A percentile compares a stretch with the other conserved stretches of the same genome.
phyloP scores from a whole-genome alignment of 2,888 invertebrate species.

The Sycophila texana region DNA sequence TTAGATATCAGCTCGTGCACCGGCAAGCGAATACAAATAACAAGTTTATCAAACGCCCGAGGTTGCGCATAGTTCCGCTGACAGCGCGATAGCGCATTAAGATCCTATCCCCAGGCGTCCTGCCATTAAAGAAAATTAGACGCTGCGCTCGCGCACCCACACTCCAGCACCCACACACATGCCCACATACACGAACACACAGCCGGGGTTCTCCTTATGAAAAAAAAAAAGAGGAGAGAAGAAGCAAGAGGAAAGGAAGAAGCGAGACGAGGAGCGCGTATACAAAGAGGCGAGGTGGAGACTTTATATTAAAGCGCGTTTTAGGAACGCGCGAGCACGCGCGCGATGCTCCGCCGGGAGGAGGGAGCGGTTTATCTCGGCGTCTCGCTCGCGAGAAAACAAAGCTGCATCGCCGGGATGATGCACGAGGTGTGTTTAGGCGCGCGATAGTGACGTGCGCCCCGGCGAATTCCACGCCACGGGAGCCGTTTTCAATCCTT shows the following conservation, averaged over 20 bases:
- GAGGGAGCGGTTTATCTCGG: constrained; percentile 31
- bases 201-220: neutral
- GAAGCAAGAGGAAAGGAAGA: constrained; percentile 9
- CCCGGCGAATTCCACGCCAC: constrained; percentile 63
- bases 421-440: constrained; percentile 76
- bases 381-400: constrained; percentile 62
- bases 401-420: constrained; percentile 67
- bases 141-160: neutral
- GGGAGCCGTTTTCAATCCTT: constrained; percentile 71
- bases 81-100: constrained; percentile 24
- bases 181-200: neutral
- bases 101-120: neutral
- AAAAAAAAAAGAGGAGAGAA: too few relatives aligned
- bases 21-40: neutral
- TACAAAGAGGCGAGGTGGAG: too few relatives aligned
- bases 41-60: neutral
- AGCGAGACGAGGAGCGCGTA: too few relatives aligned
- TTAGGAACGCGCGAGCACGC: neutral
- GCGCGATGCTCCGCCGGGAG: neutral
- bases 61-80: constrained; percentile 15
- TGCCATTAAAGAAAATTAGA: constrained; percentile 34
- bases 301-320: constrained; percentile 11
- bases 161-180: neutral
- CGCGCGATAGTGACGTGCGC: constrained; percentile 72
- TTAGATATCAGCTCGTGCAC: neutral